Percentiles rank a stretch among this genome's conserved stretches.
Evolutionary conservation across 53 echinoderm and acorn worm species (phyloP).

Genomic region (Stichopus horrens): DNA sequence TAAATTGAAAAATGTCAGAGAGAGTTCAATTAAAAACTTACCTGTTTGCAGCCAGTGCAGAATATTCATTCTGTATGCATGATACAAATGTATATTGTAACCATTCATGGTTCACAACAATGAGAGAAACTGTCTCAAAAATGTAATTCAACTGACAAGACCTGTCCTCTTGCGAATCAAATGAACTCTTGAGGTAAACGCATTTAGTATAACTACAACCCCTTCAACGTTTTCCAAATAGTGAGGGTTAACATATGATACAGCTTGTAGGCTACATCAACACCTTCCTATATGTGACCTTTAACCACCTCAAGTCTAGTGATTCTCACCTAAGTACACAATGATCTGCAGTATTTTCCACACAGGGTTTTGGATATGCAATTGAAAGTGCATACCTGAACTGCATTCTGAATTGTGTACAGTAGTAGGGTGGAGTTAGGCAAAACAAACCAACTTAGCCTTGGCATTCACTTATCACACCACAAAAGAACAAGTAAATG

Average conservation of each 20-base stretch:
- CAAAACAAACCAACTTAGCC: conserved; percentile 42
- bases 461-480: conserved; percentile 13
- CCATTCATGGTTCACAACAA: background rate
- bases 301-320: conserved; percentile 3
- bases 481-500: conserved; percentile 1
- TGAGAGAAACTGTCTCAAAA: background rate
- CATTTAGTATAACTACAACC: background rate
- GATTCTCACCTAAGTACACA: conserved; percentile 40
- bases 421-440: conserved; percentile 27
- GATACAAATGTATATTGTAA: conserved; percentile 1
- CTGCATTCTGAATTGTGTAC: background rate
- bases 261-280: background rate
- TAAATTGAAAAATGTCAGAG: background rate
- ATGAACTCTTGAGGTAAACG: background rate
- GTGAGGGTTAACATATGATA: background rate
- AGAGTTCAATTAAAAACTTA: background rate
- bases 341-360: conserved; percentile 18
- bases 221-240: background rate
- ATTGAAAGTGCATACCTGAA: no score
- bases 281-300: conserved; percentile 32
- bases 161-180: background rate
- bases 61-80: conserved; percentile 9
- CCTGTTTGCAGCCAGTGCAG: conserved; percentile 6
- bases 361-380: background rate
- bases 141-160: background rate